A percentile compares a stretch with the other conserved stretches of the same genome.
These are phyloP conservation scores for Yoshiicerus persimilis DNA, from an alignment of 1,140 invertebrate genomes.

Conservation along the genomic window DNA sequence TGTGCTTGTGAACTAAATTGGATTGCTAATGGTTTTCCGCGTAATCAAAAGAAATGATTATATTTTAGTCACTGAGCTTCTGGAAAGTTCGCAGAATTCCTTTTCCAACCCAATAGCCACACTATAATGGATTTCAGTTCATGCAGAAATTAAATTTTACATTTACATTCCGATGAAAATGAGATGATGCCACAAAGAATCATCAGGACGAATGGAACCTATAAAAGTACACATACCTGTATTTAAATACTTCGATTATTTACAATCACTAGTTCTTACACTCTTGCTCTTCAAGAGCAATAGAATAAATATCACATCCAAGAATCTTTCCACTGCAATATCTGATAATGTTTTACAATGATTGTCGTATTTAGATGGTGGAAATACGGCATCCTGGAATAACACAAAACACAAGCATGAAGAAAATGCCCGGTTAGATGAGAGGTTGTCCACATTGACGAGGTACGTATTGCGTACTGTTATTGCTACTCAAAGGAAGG, in stretches of 20 bases:
- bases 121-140: background rate
- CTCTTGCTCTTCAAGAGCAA: no score
- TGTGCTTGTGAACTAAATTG: background rate
- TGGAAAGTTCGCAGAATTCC: background rate
- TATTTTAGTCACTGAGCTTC: background rate
- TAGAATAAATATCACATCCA: no score
- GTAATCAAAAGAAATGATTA: background rate
- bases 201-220: background rate
- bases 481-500: background rate
- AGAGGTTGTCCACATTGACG: slow-evolving; percentile 36
- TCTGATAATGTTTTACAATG: background rate
- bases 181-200: slow-evolving; percentile 15
- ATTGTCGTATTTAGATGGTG: slow-evolving; percentile 27
- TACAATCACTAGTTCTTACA: no score
- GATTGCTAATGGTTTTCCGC: background rate
- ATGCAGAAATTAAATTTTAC: background rate
- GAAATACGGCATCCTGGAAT: slow-evolving; percentile 15
- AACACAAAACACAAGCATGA: slow-evolving; percentile 36
- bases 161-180: background rate
- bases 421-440: slow-evolving; percentile 31
- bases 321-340: no score
- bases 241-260: no score
- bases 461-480: background rate
- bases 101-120: background rate
- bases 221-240: background rate